Evolutionary conservation across 2,888 invertebrate genomes (phyloP).

Genomic region (Linnaemya tessellans): DNA sequence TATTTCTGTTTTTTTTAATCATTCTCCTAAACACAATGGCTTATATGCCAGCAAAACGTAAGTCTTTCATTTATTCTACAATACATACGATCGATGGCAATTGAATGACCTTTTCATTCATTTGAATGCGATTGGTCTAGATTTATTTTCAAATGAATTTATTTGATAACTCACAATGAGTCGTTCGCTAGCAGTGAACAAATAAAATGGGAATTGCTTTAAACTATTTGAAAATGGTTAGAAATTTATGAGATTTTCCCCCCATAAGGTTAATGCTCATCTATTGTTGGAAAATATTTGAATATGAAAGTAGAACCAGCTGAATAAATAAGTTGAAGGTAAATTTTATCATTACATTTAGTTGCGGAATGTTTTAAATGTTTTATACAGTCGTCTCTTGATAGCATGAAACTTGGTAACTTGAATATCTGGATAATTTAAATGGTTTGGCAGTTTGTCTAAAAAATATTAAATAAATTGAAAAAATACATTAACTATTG

Average conservation of each 20-base stretch:
- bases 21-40: neutral
- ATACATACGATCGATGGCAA: conserved; percentile 22
- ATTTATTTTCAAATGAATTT: conserved; percentile 37
- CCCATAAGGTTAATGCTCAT: neutral
- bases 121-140: conserved; percentile 31
- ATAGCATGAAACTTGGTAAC: too few species aligned
- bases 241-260: neutral
- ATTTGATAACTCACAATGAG: conserved; percentile 7
- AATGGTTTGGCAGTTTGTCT: too few species aligned
- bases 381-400: too few species aligned
- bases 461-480: too few species aligned
- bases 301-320: neutral
- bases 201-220: neutral
- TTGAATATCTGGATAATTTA: too few species aligned
- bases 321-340: neutral
- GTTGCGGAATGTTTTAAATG: neutral
- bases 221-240: neutral
- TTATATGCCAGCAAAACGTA: too few species aligned
- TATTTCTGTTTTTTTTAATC: neutral
- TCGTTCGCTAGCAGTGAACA: neutral
- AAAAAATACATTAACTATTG: too few species aligned
- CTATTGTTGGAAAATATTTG: neutral
- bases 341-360: neutral
- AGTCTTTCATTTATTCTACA: conserved; percentile 26
- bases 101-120: conserved; percentile 43